These are phyloP conservation scores for Allolobophora icterica DNA, from an alignment of 2,888 invertebrate genomes.

Conservation along the genomic window DNA sequence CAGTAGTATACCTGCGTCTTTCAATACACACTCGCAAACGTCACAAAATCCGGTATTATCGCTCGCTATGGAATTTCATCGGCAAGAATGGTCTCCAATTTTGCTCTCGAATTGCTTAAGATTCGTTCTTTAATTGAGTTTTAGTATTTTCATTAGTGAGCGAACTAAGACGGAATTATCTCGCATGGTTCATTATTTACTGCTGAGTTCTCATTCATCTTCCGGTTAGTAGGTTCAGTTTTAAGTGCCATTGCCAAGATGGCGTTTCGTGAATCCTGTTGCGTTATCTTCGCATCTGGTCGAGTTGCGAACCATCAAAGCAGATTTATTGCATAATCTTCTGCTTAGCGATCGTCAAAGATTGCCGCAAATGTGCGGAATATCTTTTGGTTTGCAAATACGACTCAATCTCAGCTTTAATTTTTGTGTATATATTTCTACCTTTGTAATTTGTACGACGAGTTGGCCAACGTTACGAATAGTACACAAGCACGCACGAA, in stretches of 20 bases:
- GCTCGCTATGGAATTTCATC: not conserved
- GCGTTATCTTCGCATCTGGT: not conserved
- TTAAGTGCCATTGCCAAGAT: not conserved
- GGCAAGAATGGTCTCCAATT: not conserved
- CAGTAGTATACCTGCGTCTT: not conserved
- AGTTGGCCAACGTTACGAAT: not conserved
- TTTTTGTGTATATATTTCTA: not conserved
- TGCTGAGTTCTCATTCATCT: not conserved
- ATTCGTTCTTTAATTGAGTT: not conserved
- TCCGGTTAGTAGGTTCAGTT: not conserved
- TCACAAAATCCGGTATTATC: conserved; percentile 8
- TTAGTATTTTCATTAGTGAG: not conserved
- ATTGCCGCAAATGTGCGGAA: not conserved
- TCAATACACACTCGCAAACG: not conserved
- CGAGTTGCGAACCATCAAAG: not conserved
- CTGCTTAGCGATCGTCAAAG: not conserved
- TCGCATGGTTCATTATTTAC: not conserved
- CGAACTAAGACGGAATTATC: not conserved
- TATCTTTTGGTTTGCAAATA: not conserved
- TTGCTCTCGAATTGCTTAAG: not conserved
- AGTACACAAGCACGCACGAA: not conserved
- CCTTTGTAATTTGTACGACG: not conserved
- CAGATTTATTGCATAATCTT: not conserved
- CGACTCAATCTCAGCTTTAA: not conserved
- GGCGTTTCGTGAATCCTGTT: not conserved